Base-by-base conservation (phyloP, 2,888 invertebrate genomes). In the Tiliacea aurago region DNA sequence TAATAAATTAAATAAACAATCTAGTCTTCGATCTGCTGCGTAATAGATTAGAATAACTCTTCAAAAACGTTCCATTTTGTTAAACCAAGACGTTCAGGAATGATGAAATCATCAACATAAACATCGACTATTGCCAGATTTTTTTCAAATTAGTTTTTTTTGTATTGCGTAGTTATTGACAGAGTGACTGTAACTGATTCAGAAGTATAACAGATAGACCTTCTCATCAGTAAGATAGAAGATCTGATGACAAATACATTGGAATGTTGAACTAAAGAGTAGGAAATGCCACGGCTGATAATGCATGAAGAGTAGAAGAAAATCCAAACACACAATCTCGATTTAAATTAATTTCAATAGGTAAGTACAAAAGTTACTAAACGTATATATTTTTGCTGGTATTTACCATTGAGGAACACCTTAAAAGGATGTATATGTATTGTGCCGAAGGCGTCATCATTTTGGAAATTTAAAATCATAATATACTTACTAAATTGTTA, bases 1-100 rank as follows among this genome's bases (percentile, higher is more conserved):
- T n/a, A n/a, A n/a, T n/a, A n/a, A 76, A 47, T 71, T 55, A n/a
- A 74, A 20, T 74, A 28, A 15, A 61, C 7, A 55, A 11, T 15
- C 18, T 20, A 4, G 2, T 47, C 13, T 64, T 58, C n/a, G n/a
- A 45, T 69, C 33, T 58, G 10, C n/a, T 56, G n/a, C 5, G 20
- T 28, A 20, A 49, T 70, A 51, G 23, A 49, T 56, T 15, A 49
- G 10, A 53, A 74, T 18, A 51, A 58, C 23, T 33, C 9, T 9
- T 23, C 1, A 69, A 66, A 76, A 76, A 53, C 9, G 28, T 28
- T 53, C 37, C 1, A 64, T 37, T 45, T 47, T 41, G 23, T 45
- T 41, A 4, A 55, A 33, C 23, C 13, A 20, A 15, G 10, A 37
- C 7, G 41, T 47, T 55, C n/a, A n/a, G n/a, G 23, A 49, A 49